These are phyloP conservation scores for Pristionchus maxplancki DNA, from an alignment of 2,888 invertebrate species.

Conservation along the genomic window DNA sequence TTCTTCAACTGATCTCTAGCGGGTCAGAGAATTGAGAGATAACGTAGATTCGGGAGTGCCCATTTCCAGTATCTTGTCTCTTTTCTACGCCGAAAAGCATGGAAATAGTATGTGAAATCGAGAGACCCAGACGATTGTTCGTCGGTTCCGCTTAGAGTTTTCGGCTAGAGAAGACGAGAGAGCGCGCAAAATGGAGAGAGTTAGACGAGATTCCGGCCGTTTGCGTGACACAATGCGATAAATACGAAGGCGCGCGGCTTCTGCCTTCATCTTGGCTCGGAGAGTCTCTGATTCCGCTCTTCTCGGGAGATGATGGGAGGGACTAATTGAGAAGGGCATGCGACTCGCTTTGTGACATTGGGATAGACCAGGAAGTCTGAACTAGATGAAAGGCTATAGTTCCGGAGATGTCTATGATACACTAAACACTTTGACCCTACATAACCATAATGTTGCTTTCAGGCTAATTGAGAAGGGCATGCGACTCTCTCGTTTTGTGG, in stretches of 20 bases:
- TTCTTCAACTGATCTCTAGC: background rate
- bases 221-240: conserved; percentile 20
- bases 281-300: background rate
- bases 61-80: too few species aligned
- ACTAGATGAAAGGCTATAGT: background rate
- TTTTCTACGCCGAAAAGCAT: too few species aligned
- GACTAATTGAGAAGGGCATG: background rate
- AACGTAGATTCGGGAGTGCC: background rate
- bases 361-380: background rate
- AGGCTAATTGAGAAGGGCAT: conserved; percentile 6
- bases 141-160: too few species aligned
- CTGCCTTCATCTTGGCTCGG: background rate
- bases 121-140: background rate
- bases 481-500: background rate
- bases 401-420: too few species aligned
- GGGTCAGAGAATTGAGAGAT: too few species aligned
- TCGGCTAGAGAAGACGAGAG: background rate
- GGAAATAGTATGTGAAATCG: background rate
- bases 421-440: too few species aligned
- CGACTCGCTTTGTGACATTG: background rate
- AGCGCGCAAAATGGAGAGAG: background rate
- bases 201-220: background rate
- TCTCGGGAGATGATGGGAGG: background rate
- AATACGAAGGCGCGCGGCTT: background rate
- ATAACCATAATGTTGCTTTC: too few species aligned